Conservation (phyloP, 2,113 vertebrate species). For the Pipra filicauda region DNA sequence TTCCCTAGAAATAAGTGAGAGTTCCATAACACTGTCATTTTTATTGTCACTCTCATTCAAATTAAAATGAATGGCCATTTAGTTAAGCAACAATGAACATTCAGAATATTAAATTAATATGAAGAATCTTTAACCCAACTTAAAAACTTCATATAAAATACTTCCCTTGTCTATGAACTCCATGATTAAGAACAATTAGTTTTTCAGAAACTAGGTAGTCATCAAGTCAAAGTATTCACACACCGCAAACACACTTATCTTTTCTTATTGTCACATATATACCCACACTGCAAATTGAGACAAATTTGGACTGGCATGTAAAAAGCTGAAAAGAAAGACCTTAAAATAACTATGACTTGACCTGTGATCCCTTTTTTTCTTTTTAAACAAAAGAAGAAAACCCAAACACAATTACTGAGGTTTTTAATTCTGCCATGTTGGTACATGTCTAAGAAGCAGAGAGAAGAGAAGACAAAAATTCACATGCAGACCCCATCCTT, state of each 20-base stretch:
- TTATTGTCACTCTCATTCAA: neutral
- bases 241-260: neutral
- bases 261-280: neutral
- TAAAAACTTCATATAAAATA: neutral
- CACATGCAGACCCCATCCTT: neutral
- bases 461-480: neutral
- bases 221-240: neutral
- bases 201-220: neutral
- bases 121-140: neutral
- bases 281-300: neutral
- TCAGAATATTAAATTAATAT: neutral
- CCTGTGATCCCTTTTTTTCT: neutral
- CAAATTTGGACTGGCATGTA: neutral
- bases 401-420: neutral
- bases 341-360: neutral
- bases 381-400: neutral
- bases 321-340: neutral
- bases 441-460: neutral
- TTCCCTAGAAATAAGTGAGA: neutral
- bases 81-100: neutral
- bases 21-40: neutral
- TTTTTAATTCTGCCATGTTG: neutral
- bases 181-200: neutral
- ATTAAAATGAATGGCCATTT: neutral
- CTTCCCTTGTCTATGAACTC: neutral